These are phyloP conservation scores for Gortyna flavago DNA, from an alignment of 2,888 invertebrate genomes.

Conservation along the genomic window DNA sequence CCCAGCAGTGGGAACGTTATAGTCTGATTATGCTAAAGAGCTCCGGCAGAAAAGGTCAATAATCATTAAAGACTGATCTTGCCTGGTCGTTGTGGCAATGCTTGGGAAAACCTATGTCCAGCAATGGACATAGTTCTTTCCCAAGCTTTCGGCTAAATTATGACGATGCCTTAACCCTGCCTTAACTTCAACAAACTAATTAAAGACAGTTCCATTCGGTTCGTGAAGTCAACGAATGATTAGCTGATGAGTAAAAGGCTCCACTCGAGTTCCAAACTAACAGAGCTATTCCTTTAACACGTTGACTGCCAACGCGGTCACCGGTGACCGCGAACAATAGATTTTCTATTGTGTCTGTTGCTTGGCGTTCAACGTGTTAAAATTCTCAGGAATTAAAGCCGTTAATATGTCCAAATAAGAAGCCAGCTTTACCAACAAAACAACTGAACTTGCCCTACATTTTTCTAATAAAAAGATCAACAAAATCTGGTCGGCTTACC, in stretches of 20 bases:
- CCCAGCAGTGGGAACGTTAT: neutral
- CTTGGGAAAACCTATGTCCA: neutral
- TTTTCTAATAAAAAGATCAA: neutral
- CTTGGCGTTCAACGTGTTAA: no score
- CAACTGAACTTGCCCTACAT: neutral
- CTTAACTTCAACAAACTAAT: neutral
- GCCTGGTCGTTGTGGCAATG: neutral
- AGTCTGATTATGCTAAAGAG: neutral
- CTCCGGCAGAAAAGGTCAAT: neutral
- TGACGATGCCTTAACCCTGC: neutral
- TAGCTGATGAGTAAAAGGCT: neutral
- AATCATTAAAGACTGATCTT: no score
- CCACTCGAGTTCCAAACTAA: neutral
- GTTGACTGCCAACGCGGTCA: no score
- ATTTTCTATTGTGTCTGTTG: no score
- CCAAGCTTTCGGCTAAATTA: neutral
- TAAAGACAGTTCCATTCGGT: neutral
- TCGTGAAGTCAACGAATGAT: neutral
- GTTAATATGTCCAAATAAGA: neutral
- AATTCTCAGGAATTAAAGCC: no score
- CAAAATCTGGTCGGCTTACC: constrained; percentile 9
- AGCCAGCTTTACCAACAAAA: neutral
- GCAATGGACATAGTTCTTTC: no score
- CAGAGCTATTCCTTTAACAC: neutral
- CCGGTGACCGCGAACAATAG: no score